phyloP scores from a whole-genome alignment of 1,140 invertebrate species.

The Pseudachorutes palmiensis region DNA sequence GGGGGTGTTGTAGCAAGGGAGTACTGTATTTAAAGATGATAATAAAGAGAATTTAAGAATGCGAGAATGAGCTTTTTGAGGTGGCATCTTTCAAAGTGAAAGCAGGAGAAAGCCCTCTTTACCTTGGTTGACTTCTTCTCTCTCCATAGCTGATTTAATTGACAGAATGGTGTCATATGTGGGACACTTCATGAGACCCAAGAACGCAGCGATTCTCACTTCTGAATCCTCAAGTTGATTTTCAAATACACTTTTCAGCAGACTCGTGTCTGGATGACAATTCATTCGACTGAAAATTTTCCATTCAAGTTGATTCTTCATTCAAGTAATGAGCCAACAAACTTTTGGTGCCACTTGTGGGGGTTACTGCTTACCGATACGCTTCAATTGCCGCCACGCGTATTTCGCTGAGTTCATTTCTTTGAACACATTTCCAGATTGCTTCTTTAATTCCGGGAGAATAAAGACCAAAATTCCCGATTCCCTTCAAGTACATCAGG shows the following conservation, averaged over 20 bases:
- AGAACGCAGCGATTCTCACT: conserved; percentile 74
- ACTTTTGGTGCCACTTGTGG: background rate
- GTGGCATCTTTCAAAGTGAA: no score
- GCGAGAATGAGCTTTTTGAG: no score
- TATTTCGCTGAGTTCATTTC: conserved; percentile 51
- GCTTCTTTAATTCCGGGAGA: conserved; percentile 51
- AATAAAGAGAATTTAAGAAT: no score
- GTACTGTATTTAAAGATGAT: no score
- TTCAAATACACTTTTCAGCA: conserved; percentile 59
- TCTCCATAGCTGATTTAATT: conserved; percentile 59
- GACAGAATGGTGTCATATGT: conserved; percentile 61
- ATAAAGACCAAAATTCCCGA: conserved; percentile 75
- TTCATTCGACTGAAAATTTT: conserved; percentile 39
- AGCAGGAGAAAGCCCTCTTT: conserved; percentile 36
- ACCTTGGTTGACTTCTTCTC: conserved; percentile 84
- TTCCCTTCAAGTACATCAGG: conserved; percentile 68
- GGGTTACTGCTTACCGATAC: conserved; percentile 49
- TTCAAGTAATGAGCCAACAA: background rate
- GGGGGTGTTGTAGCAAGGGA: no score
- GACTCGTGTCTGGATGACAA: conserved; percentile 31
- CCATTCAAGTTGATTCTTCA: background rate
- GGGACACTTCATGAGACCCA: conserved; percentile 82
- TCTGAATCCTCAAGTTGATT: conserved; percentile 67
- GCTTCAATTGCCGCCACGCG: conserved; percentile 62
- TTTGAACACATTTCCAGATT: conserved; percentile 54